These are phyloP conservation scores for Hetaerina americana DNA, from an alignment of 1,140 invertebrate species.

Conservation along the genomic window DNA sequence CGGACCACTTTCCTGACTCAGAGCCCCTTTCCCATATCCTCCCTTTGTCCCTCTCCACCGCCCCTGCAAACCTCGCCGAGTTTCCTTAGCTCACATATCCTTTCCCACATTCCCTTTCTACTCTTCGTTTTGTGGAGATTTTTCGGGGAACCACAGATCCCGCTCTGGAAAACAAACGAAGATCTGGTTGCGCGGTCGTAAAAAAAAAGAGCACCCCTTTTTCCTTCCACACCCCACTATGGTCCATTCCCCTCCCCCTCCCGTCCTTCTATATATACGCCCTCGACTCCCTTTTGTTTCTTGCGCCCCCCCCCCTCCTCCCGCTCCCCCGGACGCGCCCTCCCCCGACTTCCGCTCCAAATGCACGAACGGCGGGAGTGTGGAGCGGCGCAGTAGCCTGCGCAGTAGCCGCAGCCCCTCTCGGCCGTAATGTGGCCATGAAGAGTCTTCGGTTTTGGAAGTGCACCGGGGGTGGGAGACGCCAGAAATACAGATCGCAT, in stretches of 20 bases:
- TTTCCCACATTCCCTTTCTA: not conserved
- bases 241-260: not conserved
- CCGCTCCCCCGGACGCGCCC: not conserved
- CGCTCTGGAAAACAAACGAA: not conserved
- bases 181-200: not conserved
- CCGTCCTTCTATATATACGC: not conserved
- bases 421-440: too few species aligned
- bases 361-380: too few species aligned
- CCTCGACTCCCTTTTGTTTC: not conserved
- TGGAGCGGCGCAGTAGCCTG: too few species aligned
- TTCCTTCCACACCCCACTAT: too few species aligned
- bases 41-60: not conserved
- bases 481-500: too few species aligned
- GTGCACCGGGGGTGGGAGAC: too few species aligned
- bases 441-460: too few species aligned
- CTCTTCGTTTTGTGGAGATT: not conserved
- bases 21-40: too few species aligned
- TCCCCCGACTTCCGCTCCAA: too few species aligned
- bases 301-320: not conserved
- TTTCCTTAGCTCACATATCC: not conserved
- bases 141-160: not conserved
- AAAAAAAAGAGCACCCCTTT: not conserved
- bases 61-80: not conserved
- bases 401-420: too few species aligned
- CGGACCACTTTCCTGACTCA: too few species aligned